These are phyloP conservation scores for Saguinus midas DNA, from an alignment of 2,113 vertebrate species.

Conservation along the genomic window DNA sequence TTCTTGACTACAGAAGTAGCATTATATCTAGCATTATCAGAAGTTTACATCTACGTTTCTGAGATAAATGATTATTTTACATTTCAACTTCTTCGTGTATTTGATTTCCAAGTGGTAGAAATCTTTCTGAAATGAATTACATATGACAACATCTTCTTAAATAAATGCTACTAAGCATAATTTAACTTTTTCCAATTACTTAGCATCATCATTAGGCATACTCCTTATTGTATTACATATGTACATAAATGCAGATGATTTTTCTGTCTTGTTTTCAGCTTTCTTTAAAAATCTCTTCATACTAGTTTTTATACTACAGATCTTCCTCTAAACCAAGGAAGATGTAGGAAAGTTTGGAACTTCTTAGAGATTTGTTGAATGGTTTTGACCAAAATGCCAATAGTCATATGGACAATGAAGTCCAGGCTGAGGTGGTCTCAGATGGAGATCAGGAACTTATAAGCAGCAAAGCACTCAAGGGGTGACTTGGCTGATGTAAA, in stretches of 20 bases:
- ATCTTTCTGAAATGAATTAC: slow-evolving; percentile 24
- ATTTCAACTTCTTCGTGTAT: slow-evolving; percentile 15
- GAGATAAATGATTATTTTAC: background rate
- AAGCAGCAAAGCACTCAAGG: too few species aligned
- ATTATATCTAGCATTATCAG: background rate
- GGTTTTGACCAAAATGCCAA: too few species aligned
- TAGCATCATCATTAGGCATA: background rate
- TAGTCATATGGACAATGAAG: too few species aligned
- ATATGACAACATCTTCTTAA: background rate
- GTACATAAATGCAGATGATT: background rate
- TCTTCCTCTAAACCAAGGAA: too few species aligned
- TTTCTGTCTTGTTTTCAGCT: background rate
- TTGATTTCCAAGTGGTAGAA: slow-evolving; percentile 29
- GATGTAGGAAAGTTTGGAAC: too few species aligned
- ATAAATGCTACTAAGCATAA: slow-evolving; percentile 18
- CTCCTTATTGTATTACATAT: background rate
- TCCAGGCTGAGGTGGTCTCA: too few species aligned
- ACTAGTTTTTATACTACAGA: background rate
- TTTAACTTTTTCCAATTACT: slow-evolving; percentile 24
- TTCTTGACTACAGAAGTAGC: slow-evolving; percentile 4
- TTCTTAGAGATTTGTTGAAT: too few species aligned
- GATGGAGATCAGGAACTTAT: too few species aligned
- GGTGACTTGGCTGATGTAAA: too few species aligned
- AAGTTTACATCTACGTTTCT: slow-evolving; percentile 8
- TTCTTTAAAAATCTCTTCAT: background rate